Evolutionary conservation across 2,888 invertebrate species (phyloP).

Genomic region (Pollenia griseotomentosa): DNA sequence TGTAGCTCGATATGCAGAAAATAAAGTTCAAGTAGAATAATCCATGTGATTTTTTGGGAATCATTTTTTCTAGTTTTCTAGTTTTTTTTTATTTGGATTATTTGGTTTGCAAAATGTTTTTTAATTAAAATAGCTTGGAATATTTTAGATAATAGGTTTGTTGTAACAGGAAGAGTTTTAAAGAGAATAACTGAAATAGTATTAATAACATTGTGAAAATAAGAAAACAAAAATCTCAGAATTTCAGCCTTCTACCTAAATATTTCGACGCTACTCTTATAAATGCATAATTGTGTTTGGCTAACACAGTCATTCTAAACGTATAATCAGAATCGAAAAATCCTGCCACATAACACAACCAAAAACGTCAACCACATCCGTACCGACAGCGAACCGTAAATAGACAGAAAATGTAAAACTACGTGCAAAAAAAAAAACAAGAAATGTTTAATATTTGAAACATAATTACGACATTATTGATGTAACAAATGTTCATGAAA

Average conservation of each 20-base stretch:
- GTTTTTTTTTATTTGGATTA: background rate
- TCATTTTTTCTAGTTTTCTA: background rate
- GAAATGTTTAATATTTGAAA: conserved; percentile 61
- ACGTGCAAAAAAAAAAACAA: conserved; percentile 8
- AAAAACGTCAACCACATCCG: conserved; percentile 66
- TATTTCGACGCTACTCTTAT: no score
- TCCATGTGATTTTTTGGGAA: conserved; percentile 7
- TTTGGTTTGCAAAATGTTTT: conserved; percentile 26
- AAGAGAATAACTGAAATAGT: background rate
- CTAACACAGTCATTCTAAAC: conserved; percentile 40
- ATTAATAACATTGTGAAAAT: no score
- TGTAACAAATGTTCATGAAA: conserved; percentile 63
- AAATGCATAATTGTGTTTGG: background rate
- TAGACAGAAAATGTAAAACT: conserved; percentile 48
- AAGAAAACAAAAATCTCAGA: no score
- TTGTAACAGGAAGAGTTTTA: background rate
- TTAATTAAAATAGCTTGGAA: conserved; percentile 12
- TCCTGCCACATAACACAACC: conserved; percentile 61
- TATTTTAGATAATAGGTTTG: no score
- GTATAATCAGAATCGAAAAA: conserved; percentile 42
- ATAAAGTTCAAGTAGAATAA: conserved; percentile 26
- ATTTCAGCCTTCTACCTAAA: no score
- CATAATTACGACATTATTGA: conserved; percentile 72
- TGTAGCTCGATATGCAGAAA: background rate
- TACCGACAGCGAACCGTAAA: conserved; percentile 43